Evolutionary conservation across 2,797 vertebrate genomes (phyloP), one percentile per base, ranked within the genome.

Genomic region (Sebastes alutus): DNA sequence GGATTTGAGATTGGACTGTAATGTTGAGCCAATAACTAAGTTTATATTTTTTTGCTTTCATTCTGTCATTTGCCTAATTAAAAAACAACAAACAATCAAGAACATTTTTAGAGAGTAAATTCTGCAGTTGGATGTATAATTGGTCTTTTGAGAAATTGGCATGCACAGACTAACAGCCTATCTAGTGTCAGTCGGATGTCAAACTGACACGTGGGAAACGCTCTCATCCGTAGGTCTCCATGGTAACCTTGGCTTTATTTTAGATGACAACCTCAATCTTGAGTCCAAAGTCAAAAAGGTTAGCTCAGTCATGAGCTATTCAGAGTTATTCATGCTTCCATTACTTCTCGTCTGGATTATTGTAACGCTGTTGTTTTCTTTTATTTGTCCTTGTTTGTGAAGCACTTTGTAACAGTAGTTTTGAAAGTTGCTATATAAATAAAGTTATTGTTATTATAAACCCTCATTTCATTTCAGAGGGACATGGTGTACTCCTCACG

Each of bases 401-500:
- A 46, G 42, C 16, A 46, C 42, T 46, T 46, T 46, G 16, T 46
- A 46, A 46, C 42, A 0, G 16, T 46, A 20, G 16, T 20, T 42
- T 42, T 42, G 38, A 42, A 16, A 42, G 5, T 42, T 42, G 38
- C 16, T 46, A 3, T 46, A 46, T 18, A 46, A 18, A 46, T 46
- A 46, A 16, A 46, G 42, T 18, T 46, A 46, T 46, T 46, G 6
- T 46, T 46, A 46, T 0, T 46, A 46, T 46, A 20, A 46, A 46
- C 49, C 49, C 49, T 52, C 61, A 59, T 79, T 80, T 87, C 12
- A 5, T 94, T 88, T 0, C 96, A 99, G 98, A 96, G 98, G 86
- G 98, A 99, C 75, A 98, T 99, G 97, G 98, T 99, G 71, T 99
- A 99, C 89, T 95, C 97, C 0, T 99, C 98, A n/a, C 95, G 97